Evolutionary conservation across 64 coral and sea anemone species (phyloP).

Genomic region (Montipora foliosa): DNA sequence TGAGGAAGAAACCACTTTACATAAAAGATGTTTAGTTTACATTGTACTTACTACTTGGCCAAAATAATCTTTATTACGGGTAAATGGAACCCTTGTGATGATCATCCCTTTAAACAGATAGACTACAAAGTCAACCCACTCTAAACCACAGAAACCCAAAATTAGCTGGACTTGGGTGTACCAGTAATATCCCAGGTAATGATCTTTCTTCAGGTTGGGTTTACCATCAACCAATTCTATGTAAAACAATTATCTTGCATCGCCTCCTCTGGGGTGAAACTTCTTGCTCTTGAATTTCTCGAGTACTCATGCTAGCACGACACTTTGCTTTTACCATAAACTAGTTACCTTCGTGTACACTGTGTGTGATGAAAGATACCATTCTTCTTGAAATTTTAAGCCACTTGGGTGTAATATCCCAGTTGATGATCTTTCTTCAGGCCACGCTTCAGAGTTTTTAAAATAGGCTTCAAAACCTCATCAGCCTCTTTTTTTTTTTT

Average conservation of each 20-base stretch:
- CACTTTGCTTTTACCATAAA: not conserved
- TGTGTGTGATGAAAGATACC: not conserved
- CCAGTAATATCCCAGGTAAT: slow-evolving; percentile 27
- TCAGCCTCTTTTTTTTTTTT: no score
- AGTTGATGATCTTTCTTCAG: no score
- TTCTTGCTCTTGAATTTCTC: no score
- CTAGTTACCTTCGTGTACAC: not conserved
- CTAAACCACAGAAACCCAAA: slow-evolving; percentile 26
- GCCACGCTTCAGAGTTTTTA: no score
- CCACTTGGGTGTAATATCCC: no score
- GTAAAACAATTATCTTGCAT: slow-evolving; percentile 66
- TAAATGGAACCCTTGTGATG: no score
- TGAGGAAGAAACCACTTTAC: not conserved
- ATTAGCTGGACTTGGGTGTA: slow-evolving; percentile 55
- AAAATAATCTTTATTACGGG: no score
- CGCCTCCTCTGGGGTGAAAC: slow-evolving; percentile 11
- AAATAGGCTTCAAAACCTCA: no score
- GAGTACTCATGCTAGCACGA: not conserved
- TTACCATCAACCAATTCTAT: slow-evolving; percentile 53
- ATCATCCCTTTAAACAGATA: no score
- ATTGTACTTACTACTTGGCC: no score
- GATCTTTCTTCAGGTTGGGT: slow-evolving; percentile 37
- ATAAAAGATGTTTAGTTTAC: not conserved
- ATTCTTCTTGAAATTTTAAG: not conserved
- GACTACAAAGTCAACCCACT: not conserved